Evolutionary conservation across 1,140 invertebrate species (phyloP).

Genomic region (Euura lappo): DNA sequence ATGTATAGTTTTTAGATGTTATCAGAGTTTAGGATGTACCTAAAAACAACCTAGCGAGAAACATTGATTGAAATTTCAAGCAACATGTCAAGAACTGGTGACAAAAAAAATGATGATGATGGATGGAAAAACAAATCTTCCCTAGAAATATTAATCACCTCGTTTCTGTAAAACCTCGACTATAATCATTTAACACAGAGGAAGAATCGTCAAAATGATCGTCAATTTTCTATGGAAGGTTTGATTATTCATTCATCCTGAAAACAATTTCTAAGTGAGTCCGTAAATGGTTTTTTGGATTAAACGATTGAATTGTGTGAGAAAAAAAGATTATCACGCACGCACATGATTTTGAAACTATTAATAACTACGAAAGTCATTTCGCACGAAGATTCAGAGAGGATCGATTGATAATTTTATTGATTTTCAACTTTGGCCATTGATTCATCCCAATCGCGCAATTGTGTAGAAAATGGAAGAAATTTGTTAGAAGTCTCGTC

Average conservation of each 20-base stretch:
- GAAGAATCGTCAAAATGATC: too few species aligned
- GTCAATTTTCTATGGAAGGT: too few species aligned
- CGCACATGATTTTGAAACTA: too few species aligned
- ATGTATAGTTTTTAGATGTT: conserved; percentile 21
- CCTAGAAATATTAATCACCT: background rate
- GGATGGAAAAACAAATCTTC: background rate
- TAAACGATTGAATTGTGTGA: too few species aligned
- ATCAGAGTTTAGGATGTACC: conserved; percentile 15
- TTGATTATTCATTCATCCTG: background rate
- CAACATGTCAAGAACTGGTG: background rate
- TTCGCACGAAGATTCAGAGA: background rate
- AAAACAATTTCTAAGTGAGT: background rate
- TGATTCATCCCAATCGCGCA: conserved; percentile 9
- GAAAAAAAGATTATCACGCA: too few species aligned
- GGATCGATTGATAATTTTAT: background rate
- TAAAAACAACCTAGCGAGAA: background rate
- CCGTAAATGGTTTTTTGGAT: too few species aligned
- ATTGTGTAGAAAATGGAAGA: conserved; percentile 14
- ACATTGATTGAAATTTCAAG: background rate
- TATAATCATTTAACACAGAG: too few species aligned
- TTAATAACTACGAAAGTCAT: background rate
- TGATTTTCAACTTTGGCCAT: background rate
- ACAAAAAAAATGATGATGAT: background rate
- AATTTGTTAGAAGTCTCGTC: conserved; percentile 19
- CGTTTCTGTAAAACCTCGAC: conserved; percentile 7